Evolutionary conservation across 1,140 invertebrate genomes (phyloP), one percentile per base, ranked within the genome.

Genomic region (Aleiodes sp.): DNA sequence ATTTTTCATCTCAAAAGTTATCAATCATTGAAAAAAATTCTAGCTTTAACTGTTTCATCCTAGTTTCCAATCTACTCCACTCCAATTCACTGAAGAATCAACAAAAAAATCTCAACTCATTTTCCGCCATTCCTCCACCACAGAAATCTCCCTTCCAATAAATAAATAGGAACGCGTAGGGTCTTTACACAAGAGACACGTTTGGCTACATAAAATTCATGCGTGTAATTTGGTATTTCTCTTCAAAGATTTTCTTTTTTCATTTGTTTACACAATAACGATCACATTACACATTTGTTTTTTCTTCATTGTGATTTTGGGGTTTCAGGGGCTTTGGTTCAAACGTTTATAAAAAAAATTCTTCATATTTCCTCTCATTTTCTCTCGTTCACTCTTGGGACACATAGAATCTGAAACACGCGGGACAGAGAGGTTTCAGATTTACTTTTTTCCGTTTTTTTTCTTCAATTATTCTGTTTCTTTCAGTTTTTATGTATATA

Each of bases 401-500:
- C 62, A 65, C 63, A 71, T 64, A 68, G 31, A 43, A 56, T 65
- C 65, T 71, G 65, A 71, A 68, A 68, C 65, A 56, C 70, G 43
- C 57, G 57, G 69, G 67, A 69, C 57, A 65, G 59, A 67, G 24
- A 64, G 62, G 56, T 68, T 69, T 66, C 71, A 72, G 65, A 65
- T 56, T 70, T 63, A 59, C 31, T 46, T 14, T 14, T 63, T 41
- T 63, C 12, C 61, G 12, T 33, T 31, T 14, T 67, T 41, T 59
- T 59, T 43, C 19, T 71, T 73, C 74, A 76, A 72, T 75, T 74
- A n/a, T 33, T 31, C 9, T 67, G 37, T 59, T 59, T 43, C 19
- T 71, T 73, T 74, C 75, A 72, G 75, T 74, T 82, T 83, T 85
- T 83, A 84, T 85, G 84, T 86, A 86, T 86, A 86, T 86, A 86